Evolutionary conservation across 2,888 invertebrate genomes (phyloP), one percentile per base, ranked within the genome.

Genomic region (Phasia obesa): DNA sequence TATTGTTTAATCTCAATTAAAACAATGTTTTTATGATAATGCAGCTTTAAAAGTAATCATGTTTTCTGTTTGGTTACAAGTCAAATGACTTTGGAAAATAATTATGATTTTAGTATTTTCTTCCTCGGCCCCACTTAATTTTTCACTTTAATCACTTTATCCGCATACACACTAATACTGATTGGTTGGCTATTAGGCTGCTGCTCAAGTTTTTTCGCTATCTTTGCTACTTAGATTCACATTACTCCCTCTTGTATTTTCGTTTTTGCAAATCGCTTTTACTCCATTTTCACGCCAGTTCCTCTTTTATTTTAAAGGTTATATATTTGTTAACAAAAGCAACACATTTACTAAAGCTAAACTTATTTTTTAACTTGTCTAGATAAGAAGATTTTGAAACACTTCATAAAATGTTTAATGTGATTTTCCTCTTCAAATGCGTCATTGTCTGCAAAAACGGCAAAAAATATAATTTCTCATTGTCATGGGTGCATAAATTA

Each of bases 361-460:
- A 13, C n/a, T 53, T 31, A 13, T 53, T 7, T 17, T 15, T 6
- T 38, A 69, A 9, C 60, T 67, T 23, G 11, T 42, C 47, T 31
- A 76, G 23, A 38, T 42, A 35, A 51, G 47, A 53, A 31, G n/a
- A 19, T 47, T 70, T 53, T 60, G 21, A 15, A 62, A 9, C 19
- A 44, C 51, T 73, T 67, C 21, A 53, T 27, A 35, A 60, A 53
- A 60, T 64, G 35, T 65, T 67, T 49, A 47, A 25, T 53, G 17
- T 27, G 53, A 83, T 67, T 70, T 60, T 71, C 59, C 47, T 60
- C 59, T 62, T 76, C 25, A 76, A 62, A 83, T 83, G 83, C 83
- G 83, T 83, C 83, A 83, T 79, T 78, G 82, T 70, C 82, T 79
- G 64, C 53, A 55, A 69, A 77, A 70, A 71, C 53, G 67, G 69